Evolutionary conservation across 2,888 invertebrate genomes (phyloP).

Genomic region (Lysandra bellargus): DNA sequence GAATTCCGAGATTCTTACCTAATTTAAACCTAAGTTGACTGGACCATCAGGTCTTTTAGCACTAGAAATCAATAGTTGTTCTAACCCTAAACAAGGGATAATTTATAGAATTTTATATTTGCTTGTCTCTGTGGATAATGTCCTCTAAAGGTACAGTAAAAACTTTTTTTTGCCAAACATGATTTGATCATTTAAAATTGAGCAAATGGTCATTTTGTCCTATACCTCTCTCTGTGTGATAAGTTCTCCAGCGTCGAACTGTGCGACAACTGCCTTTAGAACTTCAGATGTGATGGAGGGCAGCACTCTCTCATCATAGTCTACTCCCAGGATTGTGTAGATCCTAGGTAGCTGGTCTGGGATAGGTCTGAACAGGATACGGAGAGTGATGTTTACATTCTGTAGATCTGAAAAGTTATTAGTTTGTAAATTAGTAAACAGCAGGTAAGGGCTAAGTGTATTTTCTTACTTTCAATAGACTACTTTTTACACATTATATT

Average conservation of each 20-base stretch:
- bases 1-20: too few relatives aligned
- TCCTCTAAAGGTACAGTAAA: too few relatives aligned
- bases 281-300: constrained; percentile 99
- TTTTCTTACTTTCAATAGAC: not conserved
- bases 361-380: constrained; percentile 97
- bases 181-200: not conserved
- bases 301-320: constrained; percentile 98
- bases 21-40: too few relatives aligned
- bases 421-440: not conserved
- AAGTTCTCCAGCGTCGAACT: constrained; percentile 99
- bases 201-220: not conserved
- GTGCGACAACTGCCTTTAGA: constrained; percentile 98
- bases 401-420: constrained; percentile 89
- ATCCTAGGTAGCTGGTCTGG: constrained; percentile 97
- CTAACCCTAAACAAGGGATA: too few relatives aligned
- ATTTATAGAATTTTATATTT: too few relatives aligned
- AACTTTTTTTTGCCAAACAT: not conserved
- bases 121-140: too few relatives aligned
- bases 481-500: too few relatives aligned
- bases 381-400: constrained; percentile 98
- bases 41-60: too few relatives aligned
- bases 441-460: not conserved
- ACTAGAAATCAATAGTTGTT: too few relatives aligned
- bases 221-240: constrained; percentile 98
- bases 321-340: constrained; percentile 96